A percentile compares a stretch with the other conserved stretches of the same genome.
These are phyloP conservation scores for Drosophila subpulchrella DNA, from an alignment of 1,140 invertebrate genomes.

Conservation along the genomic window DNA sequence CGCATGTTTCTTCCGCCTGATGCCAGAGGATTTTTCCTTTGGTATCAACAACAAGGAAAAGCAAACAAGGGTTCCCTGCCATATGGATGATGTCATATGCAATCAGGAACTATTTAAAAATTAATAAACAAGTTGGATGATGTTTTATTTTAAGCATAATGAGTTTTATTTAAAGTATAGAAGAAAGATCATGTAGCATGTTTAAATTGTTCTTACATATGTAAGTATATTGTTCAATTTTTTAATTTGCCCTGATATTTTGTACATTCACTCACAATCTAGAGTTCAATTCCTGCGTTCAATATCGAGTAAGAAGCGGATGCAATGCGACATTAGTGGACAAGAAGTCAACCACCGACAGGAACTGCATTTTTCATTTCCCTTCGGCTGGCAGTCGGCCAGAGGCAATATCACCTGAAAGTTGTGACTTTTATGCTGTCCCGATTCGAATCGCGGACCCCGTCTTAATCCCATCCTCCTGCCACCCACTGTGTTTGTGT, in stretches of 20 bases:
- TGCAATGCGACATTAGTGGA: conserved; percentile 40
- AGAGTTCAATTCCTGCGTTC: background rate
- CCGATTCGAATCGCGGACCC: background rate
- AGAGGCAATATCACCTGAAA: conserved; percentile 52
- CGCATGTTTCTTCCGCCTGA: conserved; percentile 22
- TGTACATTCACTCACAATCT: no score
- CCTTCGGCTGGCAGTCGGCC: conserved; percentile 19
- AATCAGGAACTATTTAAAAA: background rate
- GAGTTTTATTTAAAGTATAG: background rate
- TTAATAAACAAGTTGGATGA: background rate
- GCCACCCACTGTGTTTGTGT: conserved; percentile 38
- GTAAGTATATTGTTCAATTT: no score
- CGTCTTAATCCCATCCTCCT: conserved; percentile 21
- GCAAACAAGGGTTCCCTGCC: background rate
- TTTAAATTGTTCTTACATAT: background rate
- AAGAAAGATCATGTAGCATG: background rate
- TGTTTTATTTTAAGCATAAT: background rate
- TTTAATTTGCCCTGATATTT: background rate
- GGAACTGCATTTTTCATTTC: conserved; percentile 60
- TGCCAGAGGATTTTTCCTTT: background rate
- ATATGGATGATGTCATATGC: background rate
- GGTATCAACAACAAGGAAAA: conserved; percentile 7
- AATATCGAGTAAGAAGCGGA: conserved; percentile 19
- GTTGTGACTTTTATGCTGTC: conserved; percentile 47
- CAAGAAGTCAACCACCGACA: conserved; percentile 36